Percentiles rank a stretch among this genome's conserved stretches.
Conservation (phyloP, 92 coral and sea anemone species). For the Phymanthus crucifer region DNA sequence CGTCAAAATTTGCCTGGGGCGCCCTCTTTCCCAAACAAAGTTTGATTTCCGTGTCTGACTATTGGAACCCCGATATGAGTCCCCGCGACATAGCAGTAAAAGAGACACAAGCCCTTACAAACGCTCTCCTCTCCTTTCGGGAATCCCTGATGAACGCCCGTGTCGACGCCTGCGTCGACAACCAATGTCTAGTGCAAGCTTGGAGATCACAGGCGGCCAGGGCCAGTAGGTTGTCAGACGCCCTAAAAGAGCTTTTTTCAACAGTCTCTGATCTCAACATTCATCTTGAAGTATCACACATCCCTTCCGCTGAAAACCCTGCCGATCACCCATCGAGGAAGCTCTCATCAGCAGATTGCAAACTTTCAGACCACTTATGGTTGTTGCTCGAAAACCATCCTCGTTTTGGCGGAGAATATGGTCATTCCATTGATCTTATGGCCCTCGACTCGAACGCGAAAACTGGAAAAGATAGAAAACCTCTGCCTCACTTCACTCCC, state of each 20-base stretch:
- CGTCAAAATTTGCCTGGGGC: constrained; percentile 38
- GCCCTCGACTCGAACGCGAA: constrained; percentile 50
- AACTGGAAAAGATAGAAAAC: constrained; percentile 7
- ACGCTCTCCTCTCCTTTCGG: neutral
- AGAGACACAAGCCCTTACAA: constrained; percentile 1
- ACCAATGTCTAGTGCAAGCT: neutral
- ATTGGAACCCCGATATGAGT: neutral
- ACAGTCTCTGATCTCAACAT: neutral
- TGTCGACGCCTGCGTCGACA: constrained; percentile 4
- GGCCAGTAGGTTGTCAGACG: neutral
- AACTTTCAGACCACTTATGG: constrained; percentile 28
- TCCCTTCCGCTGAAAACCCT: constrained; percentile 31
- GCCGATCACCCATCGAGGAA: constrained; percentile 52
- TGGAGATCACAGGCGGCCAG: neutral
- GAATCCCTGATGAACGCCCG: neutral
- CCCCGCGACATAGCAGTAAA: neutral
- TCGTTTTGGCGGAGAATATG: constrained; percentile 29
- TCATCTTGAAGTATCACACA: constrained; percentile 18
- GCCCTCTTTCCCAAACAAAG: constrained; percentile 8
- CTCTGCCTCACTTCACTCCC: constrained; percentile 53
- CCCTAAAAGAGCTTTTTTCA: neutral
- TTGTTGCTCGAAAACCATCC: constrained; percentile 9
- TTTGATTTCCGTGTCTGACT: neutral
- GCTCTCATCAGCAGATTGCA: constrained; percentile 33
- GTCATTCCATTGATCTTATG: constrained; percentile 49